These are phyloP conservation scores for Drosophila rubida DNA, from an alignment of 2,888 invertebrate species.

Conservation along the genomic window DNA sequence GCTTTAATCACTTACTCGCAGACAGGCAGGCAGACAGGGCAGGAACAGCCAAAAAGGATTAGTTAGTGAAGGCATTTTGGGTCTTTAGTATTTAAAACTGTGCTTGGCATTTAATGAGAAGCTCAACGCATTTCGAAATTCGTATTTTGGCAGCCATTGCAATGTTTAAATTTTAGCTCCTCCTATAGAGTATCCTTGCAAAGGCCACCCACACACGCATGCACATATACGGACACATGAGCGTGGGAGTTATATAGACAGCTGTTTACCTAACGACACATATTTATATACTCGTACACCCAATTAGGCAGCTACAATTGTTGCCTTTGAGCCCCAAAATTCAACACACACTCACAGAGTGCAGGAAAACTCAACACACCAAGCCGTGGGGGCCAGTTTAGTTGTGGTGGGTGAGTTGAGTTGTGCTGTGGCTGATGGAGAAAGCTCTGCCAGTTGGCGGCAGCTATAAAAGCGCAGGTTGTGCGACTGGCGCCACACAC, in stretches of 20 bases:
- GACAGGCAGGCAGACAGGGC: constrained; percentile 37
- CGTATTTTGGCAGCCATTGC: constrained; percentile 63
- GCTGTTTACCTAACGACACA: constrained; percentile 63
- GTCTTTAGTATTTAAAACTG: constrained; percentile 46
- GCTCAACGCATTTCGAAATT: constrained; percentile 23
- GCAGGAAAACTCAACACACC: constrained; percentile 55
- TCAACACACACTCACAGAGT: constrained; percentile 44
- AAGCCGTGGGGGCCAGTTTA: too few relatives aligned
- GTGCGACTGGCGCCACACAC: constrained; percentile 71
- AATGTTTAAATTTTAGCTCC: constrained; percentile 59
- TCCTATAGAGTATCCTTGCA: constrained; percentile 60
- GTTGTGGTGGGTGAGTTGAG: constrained; percentile 39
- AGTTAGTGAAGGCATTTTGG: constrained; percentile 9
- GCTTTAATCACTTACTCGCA: constrained; percentile 83
- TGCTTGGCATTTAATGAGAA: constrained; percentile 47
- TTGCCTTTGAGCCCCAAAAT: constrained; percentile 53
- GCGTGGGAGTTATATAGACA: constrained; percentile 22
- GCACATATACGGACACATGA: neutral
- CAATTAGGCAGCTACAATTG: constrained; percentile 79
- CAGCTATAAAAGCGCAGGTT: constrained; percentile 68
- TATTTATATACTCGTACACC: constrained; percentile 60
- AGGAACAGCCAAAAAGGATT: constrained; percentile 14
- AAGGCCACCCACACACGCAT: constrained; percentile 44
- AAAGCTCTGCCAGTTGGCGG: constrained; percentile 58
- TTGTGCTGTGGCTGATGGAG: constrained; percentile 27